Base-by-base conservation (phyloP, 2,888 invertebrate genomes). In the Diloba caeruleocephala region DNA sequence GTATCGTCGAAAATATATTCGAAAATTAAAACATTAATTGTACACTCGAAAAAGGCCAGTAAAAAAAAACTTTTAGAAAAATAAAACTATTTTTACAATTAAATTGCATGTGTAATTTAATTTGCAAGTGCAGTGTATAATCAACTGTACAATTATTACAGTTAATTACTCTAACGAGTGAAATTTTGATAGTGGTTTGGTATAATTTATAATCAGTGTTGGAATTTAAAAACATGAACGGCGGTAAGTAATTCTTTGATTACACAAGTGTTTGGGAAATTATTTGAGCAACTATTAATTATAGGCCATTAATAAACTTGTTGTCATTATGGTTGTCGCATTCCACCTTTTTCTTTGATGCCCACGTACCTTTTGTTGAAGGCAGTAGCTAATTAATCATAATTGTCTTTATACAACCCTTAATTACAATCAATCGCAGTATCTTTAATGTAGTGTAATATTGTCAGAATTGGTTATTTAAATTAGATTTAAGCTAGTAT, bases 161-260 rank as follows among this genome's bases (percentile, higher is more conserved):
- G 33, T 19, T 52, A 38, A 15, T 38, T 28, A 8, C 0, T 23
- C 7, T 51, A 28, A 41, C 36, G 39, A 51, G 45, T 72, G 72
- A 52, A 48, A 56, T 43, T 60, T 48, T 21, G 12, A 13, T 36
- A 15, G 71, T 73, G 73, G 38, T 53, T 51, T 61, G 53, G 49
- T 32, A 55, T 44, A 37, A 44, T 54, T 57, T 8, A 7, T 34
- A 48, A 46, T 37, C 44, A 26, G 72, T 72, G 52, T 50, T 58
- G 74, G 66, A 69, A 74, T 61, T 55, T 12, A 28, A 23, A 49
- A 54, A 42, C 21, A 73, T 74, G 74, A 69, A 69, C 9, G 73
- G 73, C 9, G 73, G 73, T 73, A 33, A 69, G 73, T 61, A 4
- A 49, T 46, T 56, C 14, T 45, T 45, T 39, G 8, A 37, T 52